phyloP scores from a whole-genome alignment of 2,888 invertebrate genomes.

The Agrotis segetum region DNA sequence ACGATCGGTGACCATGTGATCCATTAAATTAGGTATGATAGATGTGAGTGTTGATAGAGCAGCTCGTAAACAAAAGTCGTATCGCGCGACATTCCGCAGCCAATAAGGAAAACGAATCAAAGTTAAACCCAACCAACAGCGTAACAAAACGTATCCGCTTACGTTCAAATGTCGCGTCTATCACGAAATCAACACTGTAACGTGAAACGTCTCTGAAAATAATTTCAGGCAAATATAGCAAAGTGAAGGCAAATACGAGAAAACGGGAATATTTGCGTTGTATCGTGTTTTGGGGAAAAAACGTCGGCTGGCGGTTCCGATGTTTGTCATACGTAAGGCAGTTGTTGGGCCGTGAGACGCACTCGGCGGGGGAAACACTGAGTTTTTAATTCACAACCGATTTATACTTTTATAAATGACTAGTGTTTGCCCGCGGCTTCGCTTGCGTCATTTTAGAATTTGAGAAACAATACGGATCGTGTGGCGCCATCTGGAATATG shows the following conservation, averaged over 20 bases:
- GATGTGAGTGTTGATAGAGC: conserved; percentile 50
- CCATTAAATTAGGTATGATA: conserved; percentile 1
- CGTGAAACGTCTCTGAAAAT: conserved; percentile 72
- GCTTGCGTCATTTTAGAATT: no score
- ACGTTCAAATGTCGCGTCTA: conserved; percentile 54
- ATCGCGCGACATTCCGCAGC: conserved; percentile 35
- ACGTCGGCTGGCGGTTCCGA: conserved; percentile 63
- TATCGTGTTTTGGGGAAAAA: conserved; percentile 72
- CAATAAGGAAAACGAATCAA: conserved; percentile 63
- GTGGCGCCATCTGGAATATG: no score
- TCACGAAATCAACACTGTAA: conserved; percentile 72
- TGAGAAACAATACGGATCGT: no score
- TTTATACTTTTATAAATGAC: neutral
- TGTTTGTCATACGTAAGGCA: conserved; percentile 63
- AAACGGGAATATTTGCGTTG: conserved; percentile 79
- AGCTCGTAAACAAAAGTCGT: conserved; percentile 55
- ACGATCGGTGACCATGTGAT: conserved; percentile 3
- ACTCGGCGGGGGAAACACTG: conserved; percentile 27
- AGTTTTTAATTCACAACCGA: neutral
- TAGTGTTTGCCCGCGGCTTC: no score
- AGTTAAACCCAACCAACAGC: conserved; percentile 60
- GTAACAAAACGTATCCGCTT: conserved; percentile 59
- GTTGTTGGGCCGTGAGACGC: conserved; percentile 20
- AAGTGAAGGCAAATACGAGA: conserved; percentile 85
- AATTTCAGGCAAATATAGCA: conserved; percentile 79